phyloP scores from a whole-genome alignment of 1,140 invertebrate species.

The Musca vetustissima region DNA sequence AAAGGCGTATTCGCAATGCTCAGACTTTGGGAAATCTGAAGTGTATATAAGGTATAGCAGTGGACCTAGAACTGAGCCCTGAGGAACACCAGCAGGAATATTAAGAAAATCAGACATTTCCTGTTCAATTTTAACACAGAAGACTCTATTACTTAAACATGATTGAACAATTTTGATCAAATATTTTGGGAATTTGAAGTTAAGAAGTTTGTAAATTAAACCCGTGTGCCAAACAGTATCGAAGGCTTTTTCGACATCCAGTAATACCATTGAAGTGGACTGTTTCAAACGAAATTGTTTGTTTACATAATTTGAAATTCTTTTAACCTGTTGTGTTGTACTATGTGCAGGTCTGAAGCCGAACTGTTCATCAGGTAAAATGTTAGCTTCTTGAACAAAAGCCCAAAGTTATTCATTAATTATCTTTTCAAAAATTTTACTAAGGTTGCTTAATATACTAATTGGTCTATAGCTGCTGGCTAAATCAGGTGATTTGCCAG shows the following conservation, averaged over 20 bases:
- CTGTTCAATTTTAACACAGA: not conserved
- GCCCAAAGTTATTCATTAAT: not conserved
- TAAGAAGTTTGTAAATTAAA: too few species aligned
- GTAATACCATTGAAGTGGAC: not conserved
- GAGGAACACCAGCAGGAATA: slow-evolving; percentile 2
- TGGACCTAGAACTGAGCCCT: slow-evolving; percentile 5
- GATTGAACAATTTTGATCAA: not conserved
- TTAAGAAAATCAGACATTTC: not conserved
- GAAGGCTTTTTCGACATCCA: too few species aligned
- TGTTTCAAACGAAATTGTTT: not conserved
- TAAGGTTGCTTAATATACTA: not conserved
- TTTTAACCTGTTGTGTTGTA: not conserved
- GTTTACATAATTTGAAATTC: not conserved
- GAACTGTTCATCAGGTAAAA: not conserved
- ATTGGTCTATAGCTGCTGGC: slow-evolving; percentile 1
- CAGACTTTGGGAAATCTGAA: slow-evolving; percentile 34
- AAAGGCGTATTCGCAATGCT: not conserved
- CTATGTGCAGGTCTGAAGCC: not conserved
- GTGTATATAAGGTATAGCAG: slow-evolving; percentile 18
- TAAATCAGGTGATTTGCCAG: not conserved
- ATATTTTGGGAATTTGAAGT: not conserved
- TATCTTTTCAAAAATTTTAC: not conserved
- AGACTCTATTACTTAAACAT: not conserved
- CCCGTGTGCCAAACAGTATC: too few species aligned
- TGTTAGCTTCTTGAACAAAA: not conserved